Conservation (phyloP, 2,797 vertebrate species). For the Micromesistius poutassou region DNA sequence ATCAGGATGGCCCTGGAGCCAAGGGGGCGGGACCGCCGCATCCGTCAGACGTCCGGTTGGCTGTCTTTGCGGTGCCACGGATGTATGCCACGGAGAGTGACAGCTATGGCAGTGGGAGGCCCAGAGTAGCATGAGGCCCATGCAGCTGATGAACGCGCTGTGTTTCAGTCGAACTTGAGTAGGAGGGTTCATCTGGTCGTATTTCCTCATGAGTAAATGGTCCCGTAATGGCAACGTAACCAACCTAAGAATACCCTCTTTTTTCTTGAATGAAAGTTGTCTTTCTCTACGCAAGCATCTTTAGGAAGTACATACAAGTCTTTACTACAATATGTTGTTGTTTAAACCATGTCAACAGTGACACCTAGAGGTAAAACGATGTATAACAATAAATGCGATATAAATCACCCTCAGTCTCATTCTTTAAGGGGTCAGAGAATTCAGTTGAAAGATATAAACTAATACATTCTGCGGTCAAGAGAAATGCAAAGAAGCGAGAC, state of each 20-base stretch:
- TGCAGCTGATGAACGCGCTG: too few species aligned
- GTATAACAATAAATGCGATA: not conserved
- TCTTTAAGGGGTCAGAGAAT: not conserved
- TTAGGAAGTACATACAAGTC: not conserved
- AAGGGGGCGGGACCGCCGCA: not conserved
- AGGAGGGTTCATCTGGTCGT: not conserved
- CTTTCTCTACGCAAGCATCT: not conserved
- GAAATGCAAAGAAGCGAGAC: constrained; percentile 30
- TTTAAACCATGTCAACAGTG: not conserved
- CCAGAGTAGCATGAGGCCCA: not conserved
- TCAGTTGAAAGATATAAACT: not conserved
- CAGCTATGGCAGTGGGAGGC: not conserved
- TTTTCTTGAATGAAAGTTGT: not conserved
- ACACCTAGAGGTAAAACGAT: not conserved
- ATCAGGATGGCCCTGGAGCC: not conserved
- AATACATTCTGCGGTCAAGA: not conserved
- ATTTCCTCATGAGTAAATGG: too few species aligned
- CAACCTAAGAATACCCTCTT: not conserved
- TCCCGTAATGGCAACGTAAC: not conserved
- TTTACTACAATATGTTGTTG: not conserved
- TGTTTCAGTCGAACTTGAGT: not conserved
- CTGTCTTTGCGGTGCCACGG: not conserved
- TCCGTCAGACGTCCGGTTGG: not conserved
- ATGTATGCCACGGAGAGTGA: constrained; percentile 1
- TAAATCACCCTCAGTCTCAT: not conserved